phyloP scores from a whole-genome alignment of 2,113 vertebrate species.

The Chlorodrepanis virens region DNA sequence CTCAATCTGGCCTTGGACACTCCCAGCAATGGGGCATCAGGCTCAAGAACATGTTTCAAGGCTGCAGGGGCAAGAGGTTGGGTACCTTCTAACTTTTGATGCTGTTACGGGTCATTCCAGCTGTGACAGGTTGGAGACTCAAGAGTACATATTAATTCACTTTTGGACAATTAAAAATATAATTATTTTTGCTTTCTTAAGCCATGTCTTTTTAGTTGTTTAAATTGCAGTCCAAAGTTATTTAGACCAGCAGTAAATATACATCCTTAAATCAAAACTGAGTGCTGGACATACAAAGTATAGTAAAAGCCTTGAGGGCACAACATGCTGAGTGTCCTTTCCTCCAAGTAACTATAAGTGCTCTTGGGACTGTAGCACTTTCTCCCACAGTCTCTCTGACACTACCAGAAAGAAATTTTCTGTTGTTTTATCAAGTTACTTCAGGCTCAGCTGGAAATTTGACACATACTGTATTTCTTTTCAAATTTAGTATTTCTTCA shows the following conservation, averaged over 20 bases:
- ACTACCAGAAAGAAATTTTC: neutral
- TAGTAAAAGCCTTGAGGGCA: neutral
- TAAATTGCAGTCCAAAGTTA: neutral
- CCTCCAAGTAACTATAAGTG: neutral
- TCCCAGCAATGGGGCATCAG: accelerated
- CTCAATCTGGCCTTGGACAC: neutral
- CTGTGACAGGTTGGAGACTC: neutral
- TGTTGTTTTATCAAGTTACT: neutral
- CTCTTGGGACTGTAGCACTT: neutral
- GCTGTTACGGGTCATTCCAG: neutral
- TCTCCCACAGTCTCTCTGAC: neutral
- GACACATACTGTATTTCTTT: neutral
- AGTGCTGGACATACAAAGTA: neutral
- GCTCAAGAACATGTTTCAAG: accelerated
- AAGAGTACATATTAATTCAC: neutral
- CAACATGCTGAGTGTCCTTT: neutral
- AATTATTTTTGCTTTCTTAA: neutral
- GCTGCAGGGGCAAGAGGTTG: neutral
- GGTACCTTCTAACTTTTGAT: accelerated
- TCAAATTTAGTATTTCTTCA: neutral
- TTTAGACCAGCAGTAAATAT: neutral
- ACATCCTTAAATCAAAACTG: neutral
- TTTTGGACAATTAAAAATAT: neutral
- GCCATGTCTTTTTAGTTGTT: neutral
- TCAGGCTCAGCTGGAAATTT: neutral